These are phyloP conservation scores for Scrobipalpa costella DNA, from an alignment of 2,888 invertebrate genomes.

Conservation along the genomic window DNA sequence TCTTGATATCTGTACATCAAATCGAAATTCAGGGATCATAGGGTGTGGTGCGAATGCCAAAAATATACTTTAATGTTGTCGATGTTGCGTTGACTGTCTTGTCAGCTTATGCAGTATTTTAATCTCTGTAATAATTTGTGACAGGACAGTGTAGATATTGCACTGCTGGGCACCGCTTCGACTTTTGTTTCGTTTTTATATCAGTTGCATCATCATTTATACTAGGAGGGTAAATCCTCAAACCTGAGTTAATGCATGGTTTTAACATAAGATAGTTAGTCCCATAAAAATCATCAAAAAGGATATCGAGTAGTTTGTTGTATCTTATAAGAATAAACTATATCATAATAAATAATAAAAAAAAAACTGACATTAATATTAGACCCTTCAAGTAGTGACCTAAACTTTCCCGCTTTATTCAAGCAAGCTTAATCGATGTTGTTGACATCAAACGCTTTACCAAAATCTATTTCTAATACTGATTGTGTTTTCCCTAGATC, in stretches of 20 bases:
- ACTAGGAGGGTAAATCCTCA: constrained; percentile 12
- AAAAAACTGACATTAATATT: background rate
- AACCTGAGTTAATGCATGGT: constrained; percentile 21
- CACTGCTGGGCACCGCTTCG: constrained; percentile 74
- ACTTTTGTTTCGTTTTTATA: constrained; percentile 52
- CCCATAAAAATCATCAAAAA: background rate
- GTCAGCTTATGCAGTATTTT: constrained; percentile 44
- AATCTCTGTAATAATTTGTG: constrained; percentile 27
- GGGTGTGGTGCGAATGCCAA: constrained; percentile 56
- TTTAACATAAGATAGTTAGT: background rate
- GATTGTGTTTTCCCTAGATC: constrained; percentile 55
- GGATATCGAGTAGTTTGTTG: background rate
- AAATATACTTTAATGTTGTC: constrained; percentile 57
- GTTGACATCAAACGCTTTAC: constrained; percentile 37
- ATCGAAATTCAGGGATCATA: constrained; percentile 2
- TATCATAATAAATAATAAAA: background rate
- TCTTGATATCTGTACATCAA: constrained; percentile 28
- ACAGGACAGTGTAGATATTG: constrained; percentile 60
- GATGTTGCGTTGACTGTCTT: constrained; percentile 70
- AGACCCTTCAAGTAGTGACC: constrained; percentile 33
- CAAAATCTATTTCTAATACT: background rate
- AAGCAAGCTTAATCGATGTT: constrained; percentile 71
- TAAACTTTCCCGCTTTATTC: constrained; percentile 55
- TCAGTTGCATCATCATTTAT: constrained; percentile 63
- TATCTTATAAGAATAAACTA: background rate